Evolutionary conservation across 2,888 invertebrate genomes (phyloP).

Genomic region (Phyto melanocephala): DNA sequence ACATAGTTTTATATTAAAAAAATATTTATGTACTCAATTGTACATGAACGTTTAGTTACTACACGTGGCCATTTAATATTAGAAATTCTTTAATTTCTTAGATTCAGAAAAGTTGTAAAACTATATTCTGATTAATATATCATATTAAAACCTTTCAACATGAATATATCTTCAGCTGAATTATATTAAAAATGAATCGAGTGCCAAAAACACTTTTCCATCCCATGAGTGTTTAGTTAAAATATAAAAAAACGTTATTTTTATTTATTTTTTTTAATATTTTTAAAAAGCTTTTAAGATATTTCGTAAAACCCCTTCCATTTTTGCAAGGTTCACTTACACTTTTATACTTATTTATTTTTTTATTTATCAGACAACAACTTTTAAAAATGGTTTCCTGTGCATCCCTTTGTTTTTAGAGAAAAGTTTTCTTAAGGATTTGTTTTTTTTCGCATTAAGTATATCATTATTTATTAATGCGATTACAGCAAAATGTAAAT

Average conservation of each 20-base stretch:
- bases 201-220: not conserved
- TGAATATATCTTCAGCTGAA: too few species aligned
- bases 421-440: not conserved
- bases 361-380: too few species aligned
- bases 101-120: too few species aligned
- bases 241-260: not conserved
- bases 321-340: not conserved
- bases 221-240: not conserved
- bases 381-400: not conserved
- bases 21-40: too few species aligned
- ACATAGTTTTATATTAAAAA: too few species aligned
- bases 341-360: too few species aligned
- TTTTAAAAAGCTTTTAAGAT: not conserved
- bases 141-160: too few species aligned
- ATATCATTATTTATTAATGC: conserved; percentile 6
- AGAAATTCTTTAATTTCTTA: too few species aligned
- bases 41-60: too few species aligned
- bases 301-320: not conserved
- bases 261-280: not conserved
- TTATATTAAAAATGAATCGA: not conserved
- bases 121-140: too few species aligned
- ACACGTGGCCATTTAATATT: too few species aligned
- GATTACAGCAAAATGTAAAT: conserved; percentile 8
- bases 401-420: not conserved
- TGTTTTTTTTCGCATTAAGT: not conserved